Evolutionary conservation across 2,888 invertebrate genomes (phyloP).

Genomic region (Aphidius colemani): DNA sequence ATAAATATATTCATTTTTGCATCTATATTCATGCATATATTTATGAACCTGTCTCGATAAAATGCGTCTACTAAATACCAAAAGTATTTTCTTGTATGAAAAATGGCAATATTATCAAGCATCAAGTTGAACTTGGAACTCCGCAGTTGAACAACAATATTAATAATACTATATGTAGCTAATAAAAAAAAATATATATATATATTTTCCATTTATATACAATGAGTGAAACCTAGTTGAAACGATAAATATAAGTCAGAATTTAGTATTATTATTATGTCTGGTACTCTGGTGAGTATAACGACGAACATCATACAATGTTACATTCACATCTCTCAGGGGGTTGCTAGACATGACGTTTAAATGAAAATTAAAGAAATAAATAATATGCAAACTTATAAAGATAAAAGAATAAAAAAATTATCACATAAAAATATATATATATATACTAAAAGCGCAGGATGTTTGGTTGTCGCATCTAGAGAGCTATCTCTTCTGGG

Average conservation of each 20-base stretch:
- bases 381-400: no score
- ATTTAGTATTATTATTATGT: background rate
- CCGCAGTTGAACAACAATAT: no score
- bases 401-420: no score
- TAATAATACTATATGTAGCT: no score
- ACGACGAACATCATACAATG: no score
- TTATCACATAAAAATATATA: background rate
- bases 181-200: no score
- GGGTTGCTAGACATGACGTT: background rate
- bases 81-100: constrained; percentile 1
- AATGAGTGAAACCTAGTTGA: background rate
- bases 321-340: no score
- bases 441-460: constrained; percentile 12
- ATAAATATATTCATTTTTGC: background rate
- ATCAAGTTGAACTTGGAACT: constrained; percentile 8
- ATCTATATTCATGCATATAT: constrained; percentile 2
- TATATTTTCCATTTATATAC: background rate
- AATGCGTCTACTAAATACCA: constrained; percentile 11
- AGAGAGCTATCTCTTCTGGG: constrained; percentile 35
- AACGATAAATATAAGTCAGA: constrained; percentile 5
- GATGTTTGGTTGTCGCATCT: constrained; percentile 34
- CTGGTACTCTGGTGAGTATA: background rate
- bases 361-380: background rate
- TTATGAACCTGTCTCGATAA: constrained; percentile 16
- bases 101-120: constrained; percentile 17